Base-by-base conservation (phyloP, 2,888 invertebrate species). In the Pandemis heparana region DNA sequence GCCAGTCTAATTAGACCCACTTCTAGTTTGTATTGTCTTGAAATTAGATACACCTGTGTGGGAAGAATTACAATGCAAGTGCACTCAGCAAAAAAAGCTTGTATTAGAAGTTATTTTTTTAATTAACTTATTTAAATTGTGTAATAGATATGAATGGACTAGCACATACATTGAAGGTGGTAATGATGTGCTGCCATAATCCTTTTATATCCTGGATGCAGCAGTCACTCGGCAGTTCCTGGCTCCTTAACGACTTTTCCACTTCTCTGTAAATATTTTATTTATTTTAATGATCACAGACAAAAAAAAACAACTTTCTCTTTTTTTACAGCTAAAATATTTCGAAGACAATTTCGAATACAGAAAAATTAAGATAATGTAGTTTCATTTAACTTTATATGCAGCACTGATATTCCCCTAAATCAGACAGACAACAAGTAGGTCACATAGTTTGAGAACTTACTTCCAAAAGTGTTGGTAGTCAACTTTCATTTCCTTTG, bases 121-220 rank as follows among this genome's bases (percentile, higher is more conserved):
- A n/a, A n/a, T n/a, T n/a, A n/a, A 32, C 23, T 32, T 32, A 2
- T 32, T 32, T 32, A 4, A 32, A 32, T 32, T 32, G 23, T 32
- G 23, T 32, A 32, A 2, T 53, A 39, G 8, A 5, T 62, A 14
- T 38, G 16, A 32, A 46, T 39, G 18, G n/a, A 5, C 16, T 0
- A 48, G n/a, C 5, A n/a, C 14, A 87, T 83, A 93, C 94, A 82
- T 87, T 87, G 75, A 94, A 95, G 74, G 89, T 92, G 53, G 83
- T 88, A 74, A 86, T 86, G 43, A 94, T 83, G 73, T 93, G 89
- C 64, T 90, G 91, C 94, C 94, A 94, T 51, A 95, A 80, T 23
- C 88, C 89, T 77, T 93, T 91, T 63, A 95, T 85, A 71, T 94
- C 94, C 78, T 91, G 92, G 60, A 94, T 85, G 77, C 92, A 94